Evolutionary conservation across 2,797 vertebrate genomes (phyloP).

Genomic region (Chaenodraco wilsoni): DNA sequence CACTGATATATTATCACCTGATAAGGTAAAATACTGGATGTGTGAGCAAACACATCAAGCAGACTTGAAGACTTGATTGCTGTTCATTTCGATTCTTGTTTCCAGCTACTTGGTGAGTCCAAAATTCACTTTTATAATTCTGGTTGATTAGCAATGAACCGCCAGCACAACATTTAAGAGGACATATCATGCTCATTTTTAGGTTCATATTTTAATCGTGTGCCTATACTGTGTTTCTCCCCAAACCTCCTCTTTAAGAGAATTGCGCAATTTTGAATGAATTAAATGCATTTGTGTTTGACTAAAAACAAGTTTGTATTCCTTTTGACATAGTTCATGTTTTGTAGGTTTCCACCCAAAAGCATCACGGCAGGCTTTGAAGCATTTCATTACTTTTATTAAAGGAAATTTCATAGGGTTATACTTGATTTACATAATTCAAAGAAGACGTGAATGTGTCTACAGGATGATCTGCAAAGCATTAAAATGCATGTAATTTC

Average conservation of each 20-base stretch:
- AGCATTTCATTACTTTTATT: background rate
- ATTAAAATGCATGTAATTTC: constrained; percentile 18
- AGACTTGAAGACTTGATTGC: background rate
- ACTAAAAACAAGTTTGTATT: background rate
- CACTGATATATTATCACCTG: background rate
- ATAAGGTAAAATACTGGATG: background rate
- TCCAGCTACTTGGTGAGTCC: background rate
- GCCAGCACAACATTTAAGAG: background rate
- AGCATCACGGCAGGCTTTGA: background rate
- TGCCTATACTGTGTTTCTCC: background rate
- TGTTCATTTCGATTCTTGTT: too few relatives aligned
- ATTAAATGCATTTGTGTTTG: background rate
- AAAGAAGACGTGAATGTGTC: background rate
- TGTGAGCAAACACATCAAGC: background rate
- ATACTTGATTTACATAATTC: constrained; percentile 8
- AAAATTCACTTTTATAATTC: background rate
- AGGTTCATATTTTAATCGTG: too few relatives aligned
- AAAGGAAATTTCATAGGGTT: background rate
- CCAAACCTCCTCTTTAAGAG: background rate
- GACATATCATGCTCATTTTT: too few relatives aligned
- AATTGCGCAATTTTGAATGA: background rate
- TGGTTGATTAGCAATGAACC: background rate
- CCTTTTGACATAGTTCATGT: background rate
- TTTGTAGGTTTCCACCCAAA: background rate
- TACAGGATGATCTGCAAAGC: background rate